A percentile compares a stretch with the other conserved stretches of the same genome.
phyloP scores from a whole-genome alignment of 2,888 invertebrate species.

The Eupithecia pulchellata region DNA sequence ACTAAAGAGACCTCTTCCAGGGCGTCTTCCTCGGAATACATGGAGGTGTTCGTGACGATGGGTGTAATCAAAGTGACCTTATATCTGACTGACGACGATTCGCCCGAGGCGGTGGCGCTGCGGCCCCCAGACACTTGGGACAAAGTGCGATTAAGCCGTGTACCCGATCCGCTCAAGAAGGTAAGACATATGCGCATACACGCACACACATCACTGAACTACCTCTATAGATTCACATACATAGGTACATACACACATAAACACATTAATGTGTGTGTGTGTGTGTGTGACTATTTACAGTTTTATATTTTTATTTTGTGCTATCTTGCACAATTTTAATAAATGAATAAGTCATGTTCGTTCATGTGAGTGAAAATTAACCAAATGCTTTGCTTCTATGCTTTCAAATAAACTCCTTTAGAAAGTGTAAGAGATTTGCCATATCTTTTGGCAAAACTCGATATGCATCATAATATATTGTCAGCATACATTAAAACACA shows the following conservation, averaged over 20 bases:
- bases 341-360: background rate
- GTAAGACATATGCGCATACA: background rate
- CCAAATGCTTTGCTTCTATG: background rate
- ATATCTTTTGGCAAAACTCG: background rate
- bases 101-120: constrained; percentile 49
- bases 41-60: constrained; percentile 75
- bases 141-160: background rate
- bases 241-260: background rate
- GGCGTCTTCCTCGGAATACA: constrained; percentile 51
- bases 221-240: background rate
- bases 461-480: background rate
- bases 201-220: background rate
- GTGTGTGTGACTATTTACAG: background rate
- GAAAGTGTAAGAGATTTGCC: background rate
- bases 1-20: constrained; percentile 36
- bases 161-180: background rate
- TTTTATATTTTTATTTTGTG: background rate
- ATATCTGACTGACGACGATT: constrained; percentile 59
- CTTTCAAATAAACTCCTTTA: background rate
- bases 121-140: constrained; percentile 45
- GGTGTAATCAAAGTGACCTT: constrained; percentile 70
- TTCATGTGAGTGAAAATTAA: background rate
- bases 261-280: no score
- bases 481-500: no score
- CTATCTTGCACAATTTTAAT: background rate